Evolutionary conservation across 2,113 vertebrate species (phyloP).

Genomic region (Galeopterus variegatus): DNA sequence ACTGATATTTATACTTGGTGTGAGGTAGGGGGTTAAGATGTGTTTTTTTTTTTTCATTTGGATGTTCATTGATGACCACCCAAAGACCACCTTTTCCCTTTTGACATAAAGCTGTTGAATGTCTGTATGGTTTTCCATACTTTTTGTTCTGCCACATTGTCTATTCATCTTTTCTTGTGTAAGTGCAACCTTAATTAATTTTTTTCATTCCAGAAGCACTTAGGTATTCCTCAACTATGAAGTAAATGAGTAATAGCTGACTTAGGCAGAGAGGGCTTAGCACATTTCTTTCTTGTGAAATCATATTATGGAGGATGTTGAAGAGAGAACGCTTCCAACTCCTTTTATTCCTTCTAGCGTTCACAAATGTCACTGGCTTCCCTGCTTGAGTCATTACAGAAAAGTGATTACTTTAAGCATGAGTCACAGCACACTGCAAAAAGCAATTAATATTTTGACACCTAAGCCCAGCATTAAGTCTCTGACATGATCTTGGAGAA

Average conservation of each 20-base stretch:
- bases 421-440: conserved; percentile 65
- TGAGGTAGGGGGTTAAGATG: not conserved
- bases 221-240: conserved; percentile 52
- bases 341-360: conserved; percentile 46
- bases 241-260: conserved; percentile 71
- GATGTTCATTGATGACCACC: not conserved
- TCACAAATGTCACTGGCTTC: conserved; percentile 70
- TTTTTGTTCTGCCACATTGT: not conserved
- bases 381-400: conserved; percentile 68
- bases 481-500: not conserved
- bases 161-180: not conserved
- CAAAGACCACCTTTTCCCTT: not conserved
- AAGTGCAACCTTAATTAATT: conserved; percentile 17
- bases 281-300: conserved; percentile 70
- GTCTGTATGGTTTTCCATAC: not conserved
- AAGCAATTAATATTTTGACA: conserved; percentile 71
- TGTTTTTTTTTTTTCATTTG: not conserved
- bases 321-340: conserved; percentile 68
- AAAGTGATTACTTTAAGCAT: conserved; percentile 67
- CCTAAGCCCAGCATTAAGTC: not conserved
- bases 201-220: conserved; percentile 53
- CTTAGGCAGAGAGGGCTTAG: conserved; percentile 71
- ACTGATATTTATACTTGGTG: too few species aligned
- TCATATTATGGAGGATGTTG: conserved; percentile 72
- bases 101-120: not conserved